A percentile compares a stretch with the other conserved stretches of the same genome.
These are phyloP conservation scores for Palloptera scutellata DNA, from an alignment of 2,888 invertebrate genomes.

Conservation along the genomic window DNA sequence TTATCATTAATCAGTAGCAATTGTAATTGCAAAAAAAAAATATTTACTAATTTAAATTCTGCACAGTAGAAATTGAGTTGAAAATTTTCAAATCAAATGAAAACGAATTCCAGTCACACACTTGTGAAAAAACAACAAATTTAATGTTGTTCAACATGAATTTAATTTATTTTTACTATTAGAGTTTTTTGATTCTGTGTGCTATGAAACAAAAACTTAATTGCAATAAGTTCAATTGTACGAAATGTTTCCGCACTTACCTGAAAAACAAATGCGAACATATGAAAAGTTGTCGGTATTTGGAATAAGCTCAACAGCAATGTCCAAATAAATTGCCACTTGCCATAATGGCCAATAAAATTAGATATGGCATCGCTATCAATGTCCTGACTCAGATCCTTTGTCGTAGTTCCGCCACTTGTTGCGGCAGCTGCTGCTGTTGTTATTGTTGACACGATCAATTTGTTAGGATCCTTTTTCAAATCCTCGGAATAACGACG, in stretches of 20 bases:
- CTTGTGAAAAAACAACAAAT: not conserved
- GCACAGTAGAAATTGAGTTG: too few relatives aligned
- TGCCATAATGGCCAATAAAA: conserved; percentile 69
- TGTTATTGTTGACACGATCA: not conserved
- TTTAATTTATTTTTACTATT: not conserved
- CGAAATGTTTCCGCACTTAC: conserved; percentile 47
- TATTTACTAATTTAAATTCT: too few relatives aligned
- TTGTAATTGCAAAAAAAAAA: too few relatives aligned
- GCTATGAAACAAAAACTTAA: not conserved
- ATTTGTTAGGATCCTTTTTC: conserved; percentile 46
- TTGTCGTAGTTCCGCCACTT: not conserved
- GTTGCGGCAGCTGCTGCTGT: not conserved
- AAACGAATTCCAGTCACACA: too few relatives aligned
- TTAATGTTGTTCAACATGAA: not conserved
- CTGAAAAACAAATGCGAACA: conserved; percentile 70
- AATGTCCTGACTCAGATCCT: conserved; percentile 52
- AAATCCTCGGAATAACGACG: conserved; percentile 59
- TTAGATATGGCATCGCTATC: conserved; percentile 68
- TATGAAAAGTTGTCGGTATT: conserved; percentile 72
- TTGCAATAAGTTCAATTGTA: too few relatives aligned
- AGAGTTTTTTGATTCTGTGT: not conserved
- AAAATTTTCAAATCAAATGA: too few relatives aligned
- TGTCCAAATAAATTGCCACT: conserved; percentile 70
- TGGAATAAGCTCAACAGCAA: conserved; percentile 69
- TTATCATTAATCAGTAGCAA: too few relatives aligned